Conservation (phyloP, 2,113 vertebrate species). For the Caracal caracal region DNA sequence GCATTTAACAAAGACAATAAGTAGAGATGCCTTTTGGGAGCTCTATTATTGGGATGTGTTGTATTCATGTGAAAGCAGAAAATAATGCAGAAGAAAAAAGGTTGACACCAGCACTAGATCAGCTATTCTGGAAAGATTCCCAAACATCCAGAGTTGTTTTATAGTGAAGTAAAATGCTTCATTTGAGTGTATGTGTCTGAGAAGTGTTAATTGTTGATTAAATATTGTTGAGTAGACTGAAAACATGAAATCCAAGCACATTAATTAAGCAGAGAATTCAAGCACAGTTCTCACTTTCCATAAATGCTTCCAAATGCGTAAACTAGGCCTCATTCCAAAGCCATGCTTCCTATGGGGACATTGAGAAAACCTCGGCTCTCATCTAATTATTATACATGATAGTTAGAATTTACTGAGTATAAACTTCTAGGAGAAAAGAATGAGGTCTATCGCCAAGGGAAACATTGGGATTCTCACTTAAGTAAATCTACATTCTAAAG, state of each 20-base stretch:
- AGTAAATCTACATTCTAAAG: conserved; percentile 20
- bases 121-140: conserved; percentile 65
- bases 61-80: conserved; percentile 18
- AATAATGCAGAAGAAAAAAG: conserved; percentile 51
- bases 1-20: neutral
- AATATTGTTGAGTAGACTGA: neutral
- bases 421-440: neutral
- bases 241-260: neutral
- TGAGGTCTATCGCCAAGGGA: neutral
- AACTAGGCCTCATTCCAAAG: neutral
- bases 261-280: conserved; percentile 23
- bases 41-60: conserved; percentile 48
- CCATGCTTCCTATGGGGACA: neutral
- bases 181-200: neutral
- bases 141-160: conserved; percentile 20
- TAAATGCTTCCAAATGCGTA: neutral
- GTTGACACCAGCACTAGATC: conserved; percentile 48
- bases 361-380: neutral
- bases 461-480: neutral
- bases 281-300: neutral
- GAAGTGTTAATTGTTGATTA: conserved; percentile 33
- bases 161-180: neutral
- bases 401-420: conserved; percentile 1
- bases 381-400: neutral
- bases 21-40: conserved; percentile 27